Evolutionary conservation across 2,797 vertebrate species (phyloP), one percentile per base, ranked within the genome.

Genomic region (Botia almorhae): DNA sequence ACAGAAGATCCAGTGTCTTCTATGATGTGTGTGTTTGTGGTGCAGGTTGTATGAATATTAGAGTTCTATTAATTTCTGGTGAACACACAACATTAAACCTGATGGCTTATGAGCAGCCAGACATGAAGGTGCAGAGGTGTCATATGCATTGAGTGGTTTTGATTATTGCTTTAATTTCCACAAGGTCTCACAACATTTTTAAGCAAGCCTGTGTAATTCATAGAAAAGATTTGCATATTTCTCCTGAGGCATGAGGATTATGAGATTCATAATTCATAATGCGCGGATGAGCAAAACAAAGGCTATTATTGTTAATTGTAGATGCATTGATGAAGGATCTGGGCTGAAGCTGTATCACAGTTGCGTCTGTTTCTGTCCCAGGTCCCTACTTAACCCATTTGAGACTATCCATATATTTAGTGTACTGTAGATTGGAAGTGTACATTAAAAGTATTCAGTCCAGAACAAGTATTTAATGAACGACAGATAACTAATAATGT

Each of bases 41-140:
- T 17, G 48, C 23, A 21, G 55, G 43, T 69, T 26, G 19, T 43
- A 72, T 73, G 26, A 82, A 87, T 79, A 48, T 70, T 29, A 58
- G 19, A 43, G 29, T 65, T 56, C 23, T 43, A 73, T 80, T 58
- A 50, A 50, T 60, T 83, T 16, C 70, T 70, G 73, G 61, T 46
- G 33, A 69, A 80, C 48, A 69, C 64, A 65, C 63, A 81, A 78
- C 73, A 83, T 84, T 85, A 85, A 80, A 69, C 51, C n/a, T 12
- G 29, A 19, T 43, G 46, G 19, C 26, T 70, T 19, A 61, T 80
- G 65, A 72, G 78, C 78, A 81, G 39, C 13, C 55, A 58, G 46
- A 55, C 19, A 60, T 76, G 53, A 76, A 26, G 29, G 39, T 65
- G 73, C 53, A 21, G 73, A 69, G 12, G 21, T 48, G 61, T 63